Evolutionary conservation across 2,888 invertebrate genomes (phyloP).

Genomic region (Galeopsomyia nigrocyanea): DNA sequence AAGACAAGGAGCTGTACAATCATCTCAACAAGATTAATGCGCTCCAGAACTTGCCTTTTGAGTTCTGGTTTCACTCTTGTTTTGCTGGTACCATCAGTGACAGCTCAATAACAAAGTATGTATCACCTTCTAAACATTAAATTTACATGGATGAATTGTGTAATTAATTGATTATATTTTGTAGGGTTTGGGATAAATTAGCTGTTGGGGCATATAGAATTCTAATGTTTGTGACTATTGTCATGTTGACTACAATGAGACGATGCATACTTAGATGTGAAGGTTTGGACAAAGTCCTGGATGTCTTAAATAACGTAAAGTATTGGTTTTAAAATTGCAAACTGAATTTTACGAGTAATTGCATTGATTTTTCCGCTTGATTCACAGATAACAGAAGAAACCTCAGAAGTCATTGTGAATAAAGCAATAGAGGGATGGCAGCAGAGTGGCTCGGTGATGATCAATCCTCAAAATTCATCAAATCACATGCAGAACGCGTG

Average conservation of each 20-base stretch:
- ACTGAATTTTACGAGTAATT: background rate
- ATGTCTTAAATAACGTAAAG: constrained; percentile 78
- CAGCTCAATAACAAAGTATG: constrained; percentile 82
- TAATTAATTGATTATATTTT: no score
- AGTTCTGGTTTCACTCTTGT: constrained; percentile 85
- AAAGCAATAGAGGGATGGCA: constrained; percentile 91
- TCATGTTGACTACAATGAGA: constrained; percentile 79
- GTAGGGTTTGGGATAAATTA: constrained; percentile 90
- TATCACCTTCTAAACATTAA: constrained; percentile 33
- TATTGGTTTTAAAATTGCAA: constrained; percentile 2
- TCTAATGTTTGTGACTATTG: constrained; percentile 82
- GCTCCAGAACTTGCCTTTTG: constrained; percentile 77
- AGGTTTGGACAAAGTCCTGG: constrained; percentile 74
- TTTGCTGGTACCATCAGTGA: constrained; percentile 87
- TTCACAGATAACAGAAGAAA: constrained; percentile 82
- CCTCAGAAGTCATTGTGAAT: constrained; percentile 85
- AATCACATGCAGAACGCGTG: constrained; percentile 43
- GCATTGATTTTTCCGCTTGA: constrained; percentile 18
- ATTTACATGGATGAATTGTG: constrained; percentile 2
- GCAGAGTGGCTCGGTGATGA: constrained; percentile 77
- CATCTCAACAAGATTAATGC: constrained; percentile 78
- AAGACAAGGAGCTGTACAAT: constrained; percentile 80
- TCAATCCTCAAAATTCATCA: constrained; percentile 57
- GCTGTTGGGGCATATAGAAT: constrained; percentile 88
- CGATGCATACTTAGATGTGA: constrained; percentile 77